Evolutionary conservation across 1,140 invertebrate genomes (phyloP).

Genomic region (Drosophila lacteicornis): DNA sequence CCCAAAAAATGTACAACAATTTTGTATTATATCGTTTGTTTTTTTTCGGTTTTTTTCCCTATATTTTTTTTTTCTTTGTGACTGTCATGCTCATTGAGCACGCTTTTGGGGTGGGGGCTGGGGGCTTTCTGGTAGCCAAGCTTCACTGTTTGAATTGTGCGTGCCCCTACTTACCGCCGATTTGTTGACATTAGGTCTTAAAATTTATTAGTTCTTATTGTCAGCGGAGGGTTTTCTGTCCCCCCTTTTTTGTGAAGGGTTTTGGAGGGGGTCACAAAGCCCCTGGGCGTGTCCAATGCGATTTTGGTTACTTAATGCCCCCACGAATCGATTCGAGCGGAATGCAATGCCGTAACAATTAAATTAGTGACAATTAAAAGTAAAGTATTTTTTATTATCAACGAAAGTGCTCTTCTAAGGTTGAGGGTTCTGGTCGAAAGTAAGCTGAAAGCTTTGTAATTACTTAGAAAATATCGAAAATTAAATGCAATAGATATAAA

Average conservation of each 20-base stretch:
- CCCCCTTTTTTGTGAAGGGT: neutral
- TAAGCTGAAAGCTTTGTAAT: too few species aligned
- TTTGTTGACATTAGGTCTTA: conserved; percentile 79
- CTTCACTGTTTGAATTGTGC: conserved; percentile 25
- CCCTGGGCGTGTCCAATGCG: conserved; percentile 47
- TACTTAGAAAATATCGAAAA: too few species aligned
- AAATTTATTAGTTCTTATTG: conserved; percentile 78
- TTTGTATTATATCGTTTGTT: conserved; percentile 25
- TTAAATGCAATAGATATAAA: too few species aligned
- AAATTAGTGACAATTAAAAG: conserved; percentile 23
- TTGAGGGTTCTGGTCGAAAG: too few species aligned
- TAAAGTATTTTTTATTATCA: neutral
- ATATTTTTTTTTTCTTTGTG: conserved; percentile 17
- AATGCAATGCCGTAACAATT: conserved; percentile 38
- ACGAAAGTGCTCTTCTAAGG: neutral
- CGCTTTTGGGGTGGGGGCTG: conserved; percentile 17
- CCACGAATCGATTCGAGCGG: conserved; percentile 2
- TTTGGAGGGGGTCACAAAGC: conserved; percentile 8
- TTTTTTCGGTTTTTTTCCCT: conserved; percentile 14
- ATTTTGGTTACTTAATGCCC: conserved; percentile 37
- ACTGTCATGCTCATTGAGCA: conserved; percentile 75
- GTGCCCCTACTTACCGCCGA: conserved; percentile 46
- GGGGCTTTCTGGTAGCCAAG: conserved; percentile 10
- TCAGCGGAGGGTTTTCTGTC: conserved; percentile 36
- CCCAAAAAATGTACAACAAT: conserved; percentile 40